Evolutionary conservation across 2,888 invertebrate species (phyloP).

Genomic region (Mantis religiosa): DNA sequence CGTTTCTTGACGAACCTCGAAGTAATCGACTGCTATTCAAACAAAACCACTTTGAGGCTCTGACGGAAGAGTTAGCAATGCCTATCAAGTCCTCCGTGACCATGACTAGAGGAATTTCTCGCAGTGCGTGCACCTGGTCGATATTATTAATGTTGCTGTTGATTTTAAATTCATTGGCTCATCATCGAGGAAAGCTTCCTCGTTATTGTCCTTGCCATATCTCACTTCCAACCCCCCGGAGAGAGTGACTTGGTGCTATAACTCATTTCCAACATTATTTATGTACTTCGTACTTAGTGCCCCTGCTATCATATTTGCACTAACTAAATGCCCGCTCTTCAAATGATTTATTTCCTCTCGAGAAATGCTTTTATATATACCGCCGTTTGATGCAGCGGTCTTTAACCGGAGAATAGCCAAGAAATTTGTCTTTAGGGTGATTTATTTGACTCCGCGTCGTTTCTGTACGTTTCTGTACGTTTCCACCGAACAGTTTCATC

Average conservation of each 20-base stretch:
- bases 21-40: too few relatives aligned
- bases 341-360: background rate
- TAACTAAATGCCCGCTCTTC: background rate
- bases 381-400: background rate
- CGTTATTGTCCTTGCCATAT: background rate
- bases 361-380: background rate
- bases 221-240: background rate
- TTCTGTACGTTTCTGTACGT: too few relatives aligned
- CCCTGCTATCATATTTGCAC: background rate
- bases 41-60: background rate
- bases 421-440: background rate
- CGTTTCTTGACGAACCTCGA: too few relatives aligned
- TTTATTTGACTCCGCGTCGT: too few relatives aligned
- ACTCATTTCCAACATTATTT: background rate
- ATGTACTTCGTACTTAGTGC: background rate
- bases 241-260: background rate
- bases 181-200: background rate
- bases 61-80: background rate
- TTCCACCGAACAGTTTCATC: too few relatives aligned
- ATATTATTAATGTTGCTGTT: constrained; percentile 12
- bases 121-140: background rate
- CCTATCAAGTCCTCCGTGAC: background rate
- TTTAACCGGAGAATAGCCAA: too few relatives aligned
- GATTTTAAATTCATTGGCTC: constrained; percentile 16
- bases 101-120: background rate